A percentile compares a stretch with the other conserved stretches of the same genome.
These are phyloP conservation scores for Tetragnatha montana DNA, from an alignment of 2,888 invertebrate species.

Conservation along the genomic window DNA sequence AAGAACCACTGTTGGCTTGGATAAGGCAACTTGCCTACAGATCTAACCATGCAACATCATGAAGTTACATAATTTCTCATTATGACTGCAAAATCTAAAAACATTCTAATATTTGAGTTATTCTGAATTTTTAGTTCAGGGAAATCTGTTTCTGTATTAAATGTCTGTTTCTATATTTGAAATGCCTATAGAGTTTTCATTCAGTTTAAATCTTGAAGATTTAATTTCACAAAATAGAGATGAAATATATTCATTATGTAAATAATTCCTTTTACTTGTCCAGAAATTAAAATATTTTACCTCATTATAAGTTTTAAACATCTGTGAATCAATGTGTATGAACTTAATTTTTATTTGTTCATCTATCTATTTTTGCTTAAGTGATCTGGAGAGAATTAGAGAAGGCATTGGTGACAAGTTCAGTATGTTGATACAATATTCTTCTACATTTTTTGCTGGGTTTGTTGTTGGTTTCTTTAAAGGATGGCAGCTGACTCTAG, in stretches of 20 bases:
- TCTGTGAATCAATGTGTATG: background rate
- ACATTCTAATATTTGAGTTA: no score
- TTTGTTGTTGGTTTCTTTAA: slow-evolving; percentile 78
- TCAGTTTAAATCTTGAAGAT: background rate
- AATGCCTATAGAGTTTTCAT: background rate
- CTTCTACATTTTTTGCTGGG: slow-evolving; percentile 77
- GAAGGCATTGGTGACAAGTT: slow-evolving; percentile 79
- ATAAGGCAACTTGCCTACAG: no score
- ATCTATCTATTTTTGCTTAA: slow-evolving; percentile 72
- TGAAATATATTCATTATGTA: no score
- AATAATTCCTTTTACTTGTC: background rate
- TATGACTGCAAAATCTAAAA: no score
- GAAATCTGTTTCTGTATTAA: no score
- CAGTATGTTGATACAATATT: slow-evolving; percentile 77
- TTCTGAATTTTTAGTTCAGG: no score
- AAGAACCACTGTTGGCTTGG: no score
- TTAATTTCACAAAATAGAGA: background rate
- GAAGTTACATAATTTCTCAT: no score
- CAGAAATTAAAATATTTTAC: background rate
- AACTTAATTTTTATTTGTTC: background rate
- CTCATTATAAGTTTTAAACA: background rate
- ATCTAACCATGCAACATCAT: no score
- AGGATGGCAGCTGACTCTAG: slow-evolving; percentile 79
- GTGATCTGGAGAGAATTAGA: slow-evolving; percentile 78
- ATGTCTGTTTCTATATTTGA: background rate